Conservation (phyloP, 2,113 vertebrate genomes). For the Felis catus region F.catus_Fca126_mat1.0 CM031420.1:74679501-74680000, state of each 20-base stretch:
- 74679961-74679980: background rate
- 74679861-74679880: background rate
- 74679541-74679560: too few species aligned
- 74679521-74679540: background rate
- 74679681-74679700: background rate
- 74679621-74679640: background rate
- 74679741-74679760: background rate
- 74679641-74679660: background rate
- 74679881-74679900: background rate
- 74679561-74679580: background rate
- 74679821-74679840: background rate
- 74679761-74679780: accelerated
- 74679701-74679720: background rate
- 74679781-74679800: background rate
- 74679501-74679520: background rate
- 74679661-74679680: background rate
- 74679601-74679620: background rate
- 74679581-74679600: background rate
- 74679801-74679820: background rate
- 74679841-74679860: background rate
- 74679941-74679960: background rate
- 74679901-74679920: background rate
- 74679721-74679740: background rate
- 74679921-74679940: background rate
- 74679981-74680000: background rate